Conservation (phyloP, 2,888 invertebrate genomes). For the Papilio gigon region DNA sequence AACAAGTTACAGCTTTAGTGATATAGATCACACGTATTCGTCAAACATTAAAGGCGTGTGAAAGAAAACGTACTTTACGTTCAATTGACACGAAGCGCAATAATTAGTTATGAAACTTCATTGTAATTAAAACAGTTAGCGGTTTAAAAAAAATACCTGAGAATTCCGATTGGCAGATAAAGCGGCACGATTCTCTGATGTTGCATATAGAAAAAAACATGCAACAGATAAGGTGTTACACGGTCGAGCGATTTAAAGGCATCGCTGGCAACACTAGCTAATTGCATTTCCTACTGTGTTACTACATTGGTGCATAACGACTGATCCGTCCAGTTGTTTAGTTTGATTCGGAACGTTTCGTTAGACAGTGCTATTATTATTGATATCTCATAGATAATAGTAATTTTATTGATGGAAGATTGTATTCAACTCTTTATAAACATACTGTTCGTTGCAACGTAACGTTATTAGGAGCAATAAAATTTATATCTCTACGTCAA, state of each 20-base stretch:
- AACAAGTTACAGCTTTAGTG: too few species aligned
- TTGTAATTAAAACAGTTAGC: conserved; percentile 74
- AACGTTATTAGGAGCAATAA: conserved; percentile 35
- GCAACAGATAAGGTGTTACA: conserved; percentile 81
- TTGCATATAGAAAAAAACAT: conserved; percentile 82
- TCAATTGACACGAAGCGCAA: conserved; percentile 74
- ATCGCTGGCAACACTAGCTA: conserved; percentile 70
- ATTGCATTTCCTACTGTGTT: conserved; percentile 80
- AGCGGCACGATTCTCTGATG: conserved; percentile 75
- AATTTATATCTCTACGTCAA: conserved; percentile 37
- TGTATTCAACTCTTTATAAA: conserved; percentile 37
- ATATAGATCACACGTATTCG: too few species aligned
- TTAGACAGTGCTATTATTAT: conserved; percentile 42
- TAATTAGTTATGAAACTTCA: conserved; percentile 71
- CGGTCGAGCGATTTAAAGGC: conserved; percentile 74
- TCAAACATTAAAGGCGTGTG: conserved; percentile 48
- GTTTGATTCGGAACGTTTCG: conserved; percentile 42
- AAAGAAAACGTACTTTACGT: conserved; percentile 51
- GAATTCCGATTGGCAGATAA: conserved; percentile 79
- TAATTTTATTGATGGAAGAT: conserved; percentile 42
- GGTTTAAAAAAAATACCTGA: conserved; percentile 78
- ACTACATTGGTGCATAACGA: conserved; percentile 65
- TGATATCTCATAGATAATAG: conserved; percentile 38
- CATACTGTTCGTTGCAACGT: conserved; percentile 30
- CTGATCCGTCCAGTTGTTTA: conserved; percentile 47